Base-by-base conservation (phyloP, 2,113 vertebrate species). In the Rafetus swinhoei region DNA sequence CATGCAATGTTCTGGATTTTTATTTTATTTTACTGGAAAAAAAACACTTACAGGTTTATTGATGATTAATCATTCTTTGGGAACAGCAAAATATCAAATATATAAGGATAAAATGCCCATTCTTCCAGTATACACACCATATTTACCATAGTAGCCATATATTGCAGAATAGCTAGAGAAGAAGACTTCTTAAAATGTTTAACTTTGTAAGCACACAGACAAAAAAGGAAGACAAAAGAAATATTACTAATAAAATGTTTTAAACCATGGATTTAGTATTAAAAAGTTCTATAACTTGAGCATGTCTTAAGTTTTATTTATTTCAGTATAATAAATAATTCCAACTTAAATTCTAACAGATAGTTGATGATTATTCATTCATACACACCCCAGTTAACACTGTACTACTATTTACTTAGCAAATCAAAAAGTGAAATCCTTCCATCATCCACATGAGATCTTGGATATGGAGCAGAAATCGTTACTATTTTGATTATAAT, bases 1-100 rank as follows among this genome's bases (percentile, higher is more conserved):
- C n/a, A n/a, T 0, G 2, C 53, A 32, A 12, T 1, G 3, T 11
- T 39, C 65, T 1, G 56, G 0, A 2, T 32, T n/a, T 27, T 14
- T 0, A 0, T 14, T 18, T 56, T 65, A 62, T 92, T 25, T 9
- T 50, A 45, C 22, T 69, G 0, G 8, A 0, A 91, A 62, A 59
- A 39, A 55, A 87, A 6, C 24, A 39, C 32, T 45, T 3, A 1
- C 1, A 83, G 79, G 27, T 53, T 21, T 24, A 10, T 0, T 52
- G 55, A 14, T 22, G 32, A 9, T 69, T 69, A 7, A n/a, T 56
- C 83, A 87, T 45, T 2, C 52, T 88, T 59, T 52, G 29, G 2
- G 35, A 50, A 76, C 10, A 24, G 22, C 10, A 21, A 76, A 45
- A 45, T 45, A 76, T 45, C 12, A 76, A 45, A 45, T 22, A 8